Conservation (phyloP, 2,888 invertebrate genomes). For the Argyra leucocephala region DNA sequence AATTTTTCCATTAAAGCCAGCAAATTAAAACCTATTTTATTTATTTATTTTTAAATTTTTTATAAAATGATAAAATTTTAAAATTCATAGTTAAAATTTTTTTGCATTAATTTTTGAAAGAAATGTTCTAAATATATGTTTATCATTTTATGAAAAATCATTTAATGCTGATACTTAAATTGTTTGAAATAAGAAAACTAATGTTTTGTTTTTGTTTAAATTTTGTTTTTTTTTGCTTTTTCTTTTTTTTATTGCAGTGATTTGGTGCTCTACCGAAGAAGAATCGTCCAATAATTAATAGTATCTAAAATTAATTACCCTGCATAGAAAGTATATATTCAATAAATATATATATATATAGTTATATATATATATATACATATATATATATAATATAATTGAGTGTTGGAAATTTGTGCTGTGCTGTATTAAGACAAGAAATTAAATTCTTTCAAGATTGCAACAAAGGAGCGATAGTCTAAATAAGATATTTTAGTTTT, state of each 20-base stretch:
- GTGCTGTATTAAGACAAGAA: conserved; percentile 5
- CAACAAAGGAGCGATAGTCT: conserved; percentile 3
- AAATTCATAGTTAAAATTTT: no score
- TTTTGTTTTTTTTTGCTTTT: neutral
- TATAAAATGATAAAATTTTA: no score
- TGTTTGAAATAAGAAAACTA: no score
- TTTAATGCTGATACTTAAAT: no score
- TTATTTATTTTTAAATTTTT: no score
- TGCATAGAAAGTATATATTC: neutral
- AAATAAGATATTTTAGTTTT: neutral
- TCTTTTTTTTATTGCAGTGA: no score
- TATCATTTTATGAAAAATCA: no score
- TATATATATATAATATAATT: neutral
- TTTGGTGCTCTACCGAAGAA: conserved; percentile 3
- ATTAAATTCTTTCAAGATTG: neutral
- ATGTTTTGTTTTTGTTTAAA: neutral
- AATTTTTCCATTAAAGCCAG: no score
- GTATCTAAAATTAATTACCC: neutral
- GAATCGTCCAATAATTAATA: conserved; percentile 6
- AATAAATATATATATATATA: neutral
- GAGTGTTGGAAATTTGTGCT: conserved; percentile 4
- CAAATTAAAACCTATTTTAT: no score
- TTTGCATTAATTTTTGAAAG: no score
- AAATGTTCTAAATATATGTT: no score
- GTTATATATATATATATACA: neutral